Evolutionary conservation across 1,140 invertebrate species (phyloP), one percentile per base, ranked within the genome.

Genomic region (Magallana angulata): DNA sequence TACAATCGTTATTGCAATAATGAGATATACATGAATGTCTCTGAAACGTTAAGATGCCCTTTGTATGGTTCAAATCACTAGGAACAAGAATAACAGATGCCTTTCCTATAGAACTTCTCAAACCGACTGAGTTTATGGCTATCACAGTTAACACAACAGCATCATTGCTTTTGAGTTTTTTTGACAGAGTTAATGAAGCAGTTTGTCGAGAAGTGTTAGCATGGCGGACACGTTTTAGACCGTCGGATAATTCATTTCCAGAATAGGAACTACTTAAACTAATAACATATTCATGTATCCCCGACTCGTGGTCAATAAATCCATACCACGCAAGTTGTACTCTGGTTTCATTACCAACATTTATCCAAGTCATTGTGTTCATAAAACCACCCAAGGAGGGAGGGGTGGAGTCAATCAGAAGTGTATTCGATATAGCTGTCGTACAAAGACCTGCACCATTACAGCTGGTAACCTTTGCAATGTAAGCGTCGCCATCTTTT

Each of bases 1-100:
- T 89, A 64, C 88, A 89, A 48, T 87, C 88, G 76, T 87, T 59
- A 85, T 84, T 85, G 57, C 88, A 89, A 48, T 82, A 89, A 16
- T 60, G 24, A n/a, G 82, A 48, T 8, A 8, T 36, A 82, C 88
- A 89, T 1, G 88, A 89, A 87, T 89, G 64, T 12, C 62, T 82
- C 84, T 86, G 82, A n/a, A 89, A 80, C 62, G 82, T n/a, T 1
- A 89, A 71, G 30, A 24, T 48, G 8, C 88, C 88, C 24, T n/a
- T 8, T 11, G 64, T 76, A 7, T 18, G 12, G 11, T 57, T 56
- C 7, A 1, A 18, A 48, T 60, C 24, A 2, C 56, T 36, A 6
- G 58, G 18, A 14, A 87, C 48, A 36, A 87, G 12, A 57, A 64
- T 83, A 3, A 85, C 76, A 16, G 88, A 86, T 8, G 82, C 85